A percentile compares a stretch with the other conserved stretches of the same genome.
These are phyloP conservation scores for Ardeotis arabs DNA, from an alignment of 2,113 vertebrate genomes.

Conservation along the genomic window DNA sequence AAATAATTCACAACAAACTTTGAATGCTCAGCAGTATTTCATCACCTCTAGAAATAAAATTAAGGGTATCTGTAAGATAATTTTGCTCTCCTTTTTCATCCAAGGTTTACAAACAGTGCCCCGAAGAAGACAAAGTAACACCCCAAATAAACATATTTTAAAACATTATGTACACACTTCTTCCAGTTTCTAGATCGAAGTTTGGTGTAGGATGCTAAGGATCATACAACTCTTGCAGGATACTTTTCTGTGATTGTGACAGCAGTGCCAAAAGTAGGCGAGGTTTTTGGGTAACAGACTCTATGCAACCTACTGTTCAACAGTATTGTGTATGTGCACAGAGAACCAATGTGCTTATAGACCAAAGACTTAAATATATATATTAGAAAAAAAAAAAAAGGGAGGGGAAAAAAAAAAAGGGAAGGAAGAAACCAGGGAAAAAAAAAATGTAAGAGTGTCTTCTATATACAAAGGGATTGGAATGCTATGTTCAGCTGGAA, in stretches of 20 bases:
- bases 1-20: not conserved
- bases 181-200: slow-evolving; percentile 12
- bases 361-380: slow-evolving; percentile 61
- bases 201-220: not conserved
- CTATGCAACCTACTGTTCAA: slow-evolving; percentile 19
- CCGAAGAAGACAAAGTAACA: not conserved
- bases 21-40: slow-evolving; percentile 7
- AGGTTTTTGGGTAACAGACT: slow-evolving; percentile 16
- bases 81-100: slow-evolving; percentile 30
- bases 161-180: not conserved
- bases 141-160: not conserved
- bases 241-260: not conserved
- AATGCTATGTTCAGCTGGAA: not conserved
- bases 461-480: not conserved
- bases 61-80: not conserved
- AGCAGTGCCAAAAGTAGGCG: slow-evolving; percentile 3
- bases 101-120: not conserved
- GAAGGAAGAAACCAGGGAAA: not conserved
- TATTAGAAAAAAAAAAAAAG: not conserved
- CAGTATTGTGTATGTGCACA: slow-evolving; percentile 32
- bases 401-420: not conserved
- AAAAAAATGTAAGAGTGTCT: not conserved
- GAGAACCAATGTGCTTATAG: slow-evolving; percentile 20
- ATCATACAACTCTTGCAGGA: slow-evolving; percentile 19
- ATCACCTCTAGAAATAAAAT: slow-evolving; percentile 44